Evolutionary conservation across 2,888 invertebrate species (phyloP).

Genomic region (Metallyticus violacea): DNA sequence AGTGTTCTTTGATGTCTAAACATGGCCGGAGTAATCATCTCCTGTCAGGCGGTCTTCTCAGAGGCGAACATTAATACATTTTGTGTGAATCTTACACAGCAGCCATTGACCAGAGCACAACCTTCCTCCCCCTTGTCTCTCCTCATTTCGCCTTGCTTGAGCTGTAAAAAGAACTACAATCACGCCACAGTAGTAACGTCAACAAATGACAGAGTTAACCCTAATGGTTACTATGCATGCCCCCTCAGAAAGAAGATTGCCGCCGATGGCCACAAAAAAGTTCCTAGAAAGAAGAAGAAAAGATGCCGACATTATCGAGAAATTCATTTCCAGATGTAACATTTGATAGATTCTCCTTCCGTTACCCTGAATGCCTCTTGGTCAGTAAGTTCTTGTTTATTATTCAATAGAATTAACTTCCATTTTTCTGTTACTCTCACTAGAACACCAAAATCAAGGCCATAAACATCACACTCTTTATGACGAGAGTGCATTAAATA

Average conservation of each 20-base stretch:
- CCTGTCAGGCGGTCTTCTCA: neutral
- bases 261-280: conserved; percentile 7
- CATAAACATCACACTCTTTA: too few species aligned
- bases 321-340: conserved; percentile 14
- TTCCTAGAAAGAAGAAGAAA: neutral
- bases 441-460: neutral
- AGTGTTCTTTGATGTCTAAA: neutral
- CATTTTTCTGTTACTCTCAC: neutral
- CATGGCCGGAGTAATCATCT: neutral
- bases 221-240: neutral
- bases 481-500: too few species aligned
- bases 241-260: neutral
- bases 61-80: neutral
- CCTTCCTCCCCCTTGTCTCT: neutral
- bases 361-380: neutral
- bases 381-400: neutral
- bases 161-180: conserved; percentile 5
- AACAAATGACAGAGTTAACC: conserved; percentile 13
- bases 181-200: conserved; percentile 6
- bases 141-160: neutral
- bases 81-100: neutral
- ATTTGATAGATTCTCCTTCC: neutral
- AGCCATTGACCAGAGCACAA: neutral
- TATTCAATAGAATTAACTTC: neutral
- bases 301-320: conserved; percentile 16